These are phyloP conservation scores for Spheniscus mendiculus DNA, from an alignment of 2,113 vertebrate genomes.

Conservation along the genomic window DNA sequence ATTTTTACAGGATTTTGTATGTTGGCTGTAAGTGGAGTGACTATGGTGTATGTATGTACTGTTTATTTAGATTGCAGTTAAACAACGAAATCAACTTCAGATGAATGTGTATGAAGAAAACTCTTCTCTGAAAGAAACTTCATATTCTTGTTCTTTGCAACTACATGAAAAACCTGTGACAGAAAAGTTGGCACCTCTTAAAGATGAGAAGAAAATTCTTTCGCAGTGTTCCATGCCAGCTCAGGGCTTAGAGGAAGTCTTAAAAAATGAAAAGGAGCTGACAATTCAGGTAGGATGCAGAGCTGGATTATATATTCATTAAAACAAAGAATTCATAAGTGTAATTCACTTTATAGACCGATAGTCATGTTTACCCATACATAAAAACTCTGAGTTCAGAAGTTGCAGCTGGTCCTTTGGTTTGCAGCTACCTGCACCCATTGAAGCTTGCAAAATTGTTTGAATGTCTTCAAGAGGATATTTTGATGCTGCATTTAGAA, in stretches of 20 bases:
- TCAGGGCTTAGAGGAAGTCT: conserved; percentile 80
- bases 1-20: background rate
- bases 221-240: conserved; percentile 77
- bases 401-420: no score
- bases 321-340: background rate
- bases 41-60: background rate
- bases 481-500: background rate
- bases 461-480: background rate
- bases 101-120: conserved; percentile 90
- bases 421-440: background rate
- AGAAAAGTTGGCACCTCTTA: conserved; percentile 29
- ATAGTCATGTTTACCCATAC: background rate
- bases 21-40: background rate
- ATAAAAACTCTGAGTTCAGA: background rate
- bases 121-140: conserved; percentile 36
- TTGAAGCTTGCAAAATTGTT: background rate
- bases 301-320: background rate
- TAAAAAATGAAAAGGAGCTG: conserved; percentile 65
- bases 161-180: conserved; percentile 56
- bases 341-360: background rate
- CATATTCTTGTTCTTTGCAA: background rate
- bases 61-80: conserved; percentile 84
- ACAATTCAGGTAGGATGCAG: conserved; percentile 55
- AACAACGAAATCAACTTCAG: conserved; percentile 90
- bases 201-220: conserved; percentile 81